A percentile compares a stretch with the other conserved stretches of the same genome.
These are phyloP conservation scores for Scylla paramamosain DNA, from an alignment of 1,140 invertebrate genomes.

Conservation along the genomic window DNA sequence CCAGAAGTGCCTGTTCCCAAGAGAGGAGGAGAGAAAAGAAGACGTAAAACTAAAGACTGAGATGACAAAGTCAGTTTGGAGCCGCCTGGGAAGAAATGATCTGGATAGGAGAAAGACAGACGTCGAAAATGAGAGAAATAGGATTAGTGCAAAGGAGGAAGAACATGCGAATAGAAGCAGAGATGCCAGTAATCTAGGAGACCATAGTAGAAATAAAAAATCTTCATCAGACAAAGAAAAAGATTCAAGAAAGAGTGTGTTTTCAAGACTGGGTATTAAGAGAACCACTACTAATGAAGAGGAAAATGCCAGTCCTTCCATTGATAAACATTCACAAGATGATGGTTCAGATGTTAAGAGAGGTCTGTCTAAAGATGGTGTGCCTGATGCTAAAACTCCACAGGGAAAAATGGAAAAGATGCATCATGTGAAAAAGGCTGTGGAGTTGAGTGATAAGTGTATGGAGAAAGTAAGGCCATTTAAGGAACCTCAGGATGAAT, in stretches of 20 bases:
- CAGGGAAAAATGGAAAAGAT: background rate
- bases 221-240: background rate
- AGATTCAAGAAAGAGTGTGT: slow-evolving; percentile 39
- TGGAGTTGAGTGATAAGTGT: background rate
- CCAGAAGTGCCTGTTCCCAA: background rate
- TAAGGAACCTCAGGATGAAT: background rate
- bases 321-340: background rate
- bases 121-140: background rate
- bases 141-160: background rate
- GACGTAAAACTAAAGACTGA: background rate
- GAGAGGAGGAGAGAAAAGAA: background rate
- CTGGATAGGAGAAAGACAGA: background rate
- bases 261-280: slow-evolving; percentile 45
- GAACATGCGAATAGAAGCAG: background rate
- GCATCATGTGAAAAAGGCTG: background rate
- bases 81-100: background rate
- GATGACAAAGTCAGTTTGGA: background rate
- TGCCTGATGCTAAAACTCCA: background rate
- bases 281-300: background rate
- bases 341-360: no score
- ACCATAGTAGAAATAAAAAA: background rate
- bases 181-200: background rate
- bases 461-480: background rate
- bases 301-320: background rate
- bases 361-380: background rate